phyloP scores from a whole-genome alignment of 2,797 vertebrate species.

The Neosalanx taihuensis region DNA sequence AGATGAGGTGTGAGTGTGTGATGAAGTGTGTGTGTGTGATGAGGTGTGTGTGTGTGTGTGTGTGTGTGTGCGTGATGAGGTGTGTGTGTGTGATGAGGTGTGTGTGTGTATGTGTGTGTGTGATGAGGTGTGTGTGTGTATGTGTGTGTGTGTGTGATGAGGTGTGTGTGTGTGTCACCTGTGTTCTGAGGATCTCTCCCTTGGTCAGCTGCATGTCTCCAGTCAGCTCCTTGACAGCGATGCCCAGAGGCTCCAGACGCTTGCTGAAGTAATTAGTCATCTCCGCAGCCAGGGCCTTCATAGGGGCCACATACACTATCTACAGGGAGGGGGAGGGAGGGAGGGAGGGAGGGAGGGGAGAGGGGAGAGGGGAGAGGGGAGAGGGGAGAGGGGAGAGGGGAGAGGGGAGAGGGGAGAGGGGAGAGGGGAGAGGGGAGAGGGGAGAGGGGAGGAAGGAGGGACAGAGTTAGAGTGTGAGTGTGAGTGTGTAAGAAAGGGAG shows the following conservation, averaged over 20 bases:
- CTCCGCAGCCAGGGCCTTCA: slow-evolving; percentile 99
- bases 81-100: background rate
- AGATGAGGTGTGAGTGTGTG: too few relatives aligned
- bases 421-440: background rate
- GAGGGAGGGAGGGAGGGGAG: background rate
- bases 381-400: background rate
- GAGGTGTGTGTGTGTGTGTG: background rate
- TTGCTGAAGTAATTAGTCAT: slow-evolving; percentile 99
- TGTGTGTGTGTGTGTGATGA: background rate
- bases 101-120: slow-evolving; percentile 1
- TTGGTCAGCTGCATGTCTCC: slow-evolving; percentile 99
- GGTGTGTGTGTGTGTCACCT: slow-evolving; percentile 68
- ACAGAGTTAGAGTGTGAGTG: too few relatives aligned
- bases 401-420: too few relatives aligned
- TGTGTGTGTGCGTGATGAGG: background rate
- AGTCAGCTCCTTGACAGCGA: slow-evolving; percentile 91
- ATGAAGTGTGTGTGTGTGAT: too few relatives aligned
- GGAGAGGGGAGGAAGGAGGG: too few relatives aligned
- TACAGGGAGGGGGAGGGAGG: slow-evolving; percentile 54
- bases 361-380: background rate
- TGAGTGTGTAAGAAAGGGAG: too few relatives aligned
- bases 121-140: slow-evolving; percentile 4
- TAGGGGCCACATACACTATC: slow-evolving; percentile 97
- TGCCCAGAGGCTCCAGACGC: slow-evolving; percentile 90
- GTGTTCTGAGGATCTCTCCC: slow-evolving; percentile 91